Evolutionary conservation across 2,113 vertebrate species (phyloP), one percentile per base, ranked within the genome.

Genomic region (Aphyosemion australe): DNA sequence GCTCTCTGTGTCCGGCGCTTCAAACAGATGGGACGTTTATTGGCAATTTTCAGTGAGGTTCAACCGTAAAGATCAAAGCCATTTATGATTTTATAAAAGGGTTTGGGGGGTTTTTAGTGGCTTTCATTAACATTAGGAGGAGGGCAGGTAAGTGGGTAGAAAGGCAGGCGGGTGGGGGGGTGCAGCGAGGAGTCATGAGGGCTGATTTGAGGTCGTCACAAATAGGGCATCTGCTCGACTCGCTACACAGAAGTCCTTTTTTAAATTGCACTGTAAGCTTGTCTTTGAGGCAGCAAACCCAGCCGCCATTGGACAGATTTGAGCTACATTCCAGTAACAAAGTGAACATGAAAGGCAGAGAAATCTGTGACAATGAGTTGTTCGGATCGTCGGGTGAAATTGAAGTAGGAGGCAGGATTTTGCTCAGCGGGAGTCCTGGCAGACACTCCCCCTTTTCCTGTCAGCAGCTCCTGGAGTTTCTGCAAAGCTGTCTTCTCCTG

Each of bases 81-180:
- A 65, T 63, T 63, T 77, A 52, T 66, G 21, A 71, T 46, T n/a
- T 46, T n/a, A 16, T 46, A 1, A n/a, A 46, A 46, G 16, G 15
- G 16, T n/a, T 46, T 46, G 1, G 6, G 45, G 26, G 5, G 45
- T 6, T 16, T 46, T 16, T 46, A 16, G 15, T n/a, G 45, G 45
- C 45, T 8, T 16, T 46, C 11, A 46, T 46, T 46, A n/a, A 46
- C 6, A n/a, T 26, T 26, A 26, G 26, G 45, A 2, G 2, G 4
- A 46, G 45, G 2, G 13, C 13, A 15, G 43, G 14, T 2, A 45
- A 15, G 43, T 4, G 5, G 14, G 16, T n/a, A 8, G 16, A 8
- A 6, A 7, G 45, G n/a, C 1, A 46, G 45, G 16, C 1, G 41
- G 41, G 41, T 1, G 41, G 41, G 12, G 41, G 12, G 10, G 10